Evolutionary conservation across 2,797 vertebrate species (phyloP).

Genomic region (Coluber constrictor): DNA sequence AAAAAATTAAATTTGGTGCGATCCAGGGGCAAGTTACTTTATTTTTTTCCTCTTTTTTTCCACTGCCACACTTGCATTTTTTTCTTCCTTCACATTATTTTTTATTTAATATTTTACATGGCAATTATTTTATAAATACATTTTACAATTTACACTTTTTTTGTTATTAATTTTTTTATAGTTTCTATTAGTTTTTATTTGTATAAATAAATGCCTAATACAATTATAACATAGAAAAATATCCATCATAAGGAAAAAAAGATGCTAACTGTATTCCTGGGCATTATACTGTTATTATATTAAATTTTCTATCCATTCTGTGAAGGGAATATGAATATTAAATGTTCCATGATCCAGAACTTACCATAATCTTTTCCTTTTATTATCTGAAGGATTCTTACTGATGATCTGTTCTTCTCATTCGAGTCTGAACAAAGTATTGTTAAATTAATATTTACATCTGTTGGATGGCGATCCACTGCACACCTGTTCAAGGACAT

Average conservation of each 20-base stretch:
- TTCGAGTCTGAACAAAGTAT: slow-evolving; percentile 94
- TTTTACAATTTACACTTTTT: background rate
- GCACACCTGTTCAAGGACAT: slow-evolving; percentile 81
- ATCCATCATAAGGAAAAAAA: background rate
- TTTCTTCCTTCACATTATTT: background rate
- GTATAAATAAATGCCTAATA: background rate
- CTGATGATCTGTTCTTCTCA: slow-evolving; percentile 87
- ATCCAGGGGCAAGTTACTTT: background rate
- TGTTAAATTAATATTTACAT: slow-evolving; percentile 86
- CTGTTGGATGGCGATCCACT: slow-evolving; percentile 85
- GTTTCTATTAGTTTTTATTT: background rate
- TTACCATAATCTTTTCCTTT: slow-evolving; percentile 97
- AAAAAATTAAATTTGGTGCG: background rate
- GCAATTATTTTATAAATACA: background rate
- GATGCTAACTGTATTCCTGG: background rate
- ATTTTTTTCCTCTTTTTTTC: background rate
- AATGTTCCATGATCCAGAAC: slow-evolving; percentile 55
- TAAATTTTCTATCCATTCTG: slow-evolving; percentile 23
- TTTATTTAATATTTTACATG: background rate
- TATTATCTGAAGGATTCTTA: slow-evolving; percentile 91
- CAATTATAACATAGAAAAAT: background rate
- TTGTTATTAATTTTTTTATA: background rate
- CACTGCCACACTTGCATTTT: background rate
- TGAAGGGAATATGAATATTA: slow-evolving; percentile 24
- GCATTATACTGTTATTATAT: background rate